Percentiles rank a stretch among this genome's conserved stretches.
Evolutionary conservation across 2,113 vertebrate species (phyloP).

Genomic region (Anguilla japonica): DNA sequence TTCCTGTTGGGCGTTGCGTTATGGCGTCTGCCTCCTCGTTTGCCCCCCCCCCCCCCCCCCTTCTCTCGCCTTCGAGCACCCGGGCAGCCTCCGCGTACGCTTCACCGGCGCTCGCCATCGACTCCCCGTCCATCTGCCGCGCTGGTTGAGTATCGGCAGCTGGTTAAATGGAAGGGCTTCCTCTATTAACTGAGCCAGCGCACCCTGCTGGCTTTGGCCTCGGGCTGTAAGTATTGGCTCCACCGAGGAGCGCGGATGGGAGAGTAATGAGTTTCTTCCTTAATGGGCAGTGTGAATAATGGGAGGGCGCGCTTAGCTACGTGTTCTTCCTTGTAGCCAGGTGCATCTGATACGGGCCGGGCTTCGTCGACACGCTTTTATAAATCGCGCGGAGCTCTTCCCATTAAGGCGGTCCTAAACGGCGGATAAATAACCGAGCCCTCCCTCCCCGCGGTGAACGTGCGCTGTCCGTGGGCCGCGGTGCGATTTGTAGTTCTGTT

Average conservation of each 20-base stretch:
- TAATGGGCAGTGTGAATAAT: background rate
- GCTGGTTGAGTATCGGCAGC: background rate
- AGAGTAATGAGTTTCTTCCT: background rate
- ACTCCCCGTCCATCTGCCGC: background rate
- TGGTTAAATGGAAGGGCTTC: constrained; percentile 1
- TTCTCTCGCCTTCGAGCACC: background rate
- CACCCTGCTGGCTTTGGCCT: background rate
- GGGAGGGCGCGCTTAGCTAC: background rate
- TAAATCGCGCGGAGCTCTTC: background rate
- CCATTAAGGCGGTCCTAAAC: background rate
- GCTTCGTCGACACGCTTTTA: background rate
- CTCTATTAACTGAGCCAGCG: background rate
- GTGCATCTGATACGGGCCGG: background rate
- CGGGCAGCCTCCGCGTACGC: background rate
- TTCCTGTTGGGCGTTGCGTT: background rate
- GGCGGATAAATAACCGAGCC: background rate
- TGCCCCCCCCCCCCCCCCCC: too few relatives aligned
- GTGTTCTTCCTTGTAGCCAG: background rate
- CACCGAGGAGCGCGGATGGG: background rate
- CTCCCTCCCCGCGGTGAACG: background rate
- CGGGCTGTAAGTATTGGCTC: background rate
- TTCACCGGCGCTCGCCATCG: background rate
- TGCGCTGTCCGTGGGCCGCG: background rate
- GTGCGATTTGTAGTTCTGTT: background rate
- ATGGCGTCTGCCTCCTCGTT: too few relatives aligned